phyloP scores from a whole-genome alignment of 1,140 invertebrate genomes.

The Tenebrio molitor region DNA sequence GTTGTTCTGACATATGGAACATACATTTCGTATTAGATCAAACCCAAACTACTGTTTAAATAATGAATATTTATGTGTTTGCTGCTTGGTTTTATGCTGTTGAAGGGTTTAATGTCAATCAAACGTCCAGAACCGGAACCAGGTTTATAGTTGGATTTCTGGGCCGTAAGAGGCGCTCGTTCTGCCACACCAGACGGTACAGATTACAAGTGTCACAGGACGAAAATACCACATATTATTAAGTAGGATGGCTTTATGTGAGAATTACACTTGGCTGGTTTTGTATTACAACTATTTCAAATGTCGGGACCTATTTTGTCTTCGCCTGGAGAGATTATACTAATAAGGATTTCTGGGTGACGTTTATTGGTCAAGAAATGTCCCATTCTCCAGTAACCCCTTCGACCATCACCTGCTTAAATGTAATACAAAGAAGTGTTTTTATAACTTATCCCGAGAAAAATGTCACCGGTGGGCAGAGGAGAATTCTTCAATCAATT shows the following conservation, averaged over 20 bases:
- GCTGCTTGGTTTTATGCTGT: conserved; percentile 39
- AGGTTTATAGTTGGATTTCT: conserved; percentile 32
- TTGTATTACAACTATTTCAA: conserved; percentile 51
- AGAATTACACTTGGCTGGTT: conserved; percentile 50
- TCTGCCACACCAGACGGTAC: conserved; percentile 42
- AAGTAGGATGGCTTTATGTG: conserved; percentile 36
- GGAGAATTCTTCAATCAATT: too few species aligned
- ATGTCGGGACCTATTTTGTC: conserved; percentile 51
- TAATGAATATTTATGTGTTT: conserved; percentile 55
- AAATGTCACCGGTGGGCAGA: too few species aligned
- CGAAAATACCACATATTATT: conserved; percentile 49
- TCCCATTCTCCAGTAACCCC: neutral
- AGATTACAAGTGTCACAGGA: conserved; percentile 52
- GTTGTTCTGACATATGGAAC: conserved; percentile 54
- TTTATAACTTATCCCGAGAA: too few species aligned
- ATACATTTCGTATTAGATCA: conserved; percentile 48
- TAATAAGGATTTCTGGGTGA: conserved; percentile 18
- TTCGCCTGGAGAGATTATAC: conserved; percentile 17
- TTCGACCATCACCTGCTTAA: neutral
- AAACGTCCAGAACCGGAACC: conserved; percentile 49
- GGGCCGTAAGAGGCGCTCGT: conserved; percentile 35
- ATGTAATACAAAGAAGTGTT: neutral
- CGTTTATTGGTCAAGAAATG: conserved; percentile 28
- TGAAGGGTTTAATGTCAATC: conserved; percentile 53
- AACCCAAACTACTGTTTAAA: conserved; percentile 52